These are phyloP conservation scores for Chrysodeixis includens DNA, from an alignment of 2,888 invertebrate species.

Conservation along the genomic window DNA sequence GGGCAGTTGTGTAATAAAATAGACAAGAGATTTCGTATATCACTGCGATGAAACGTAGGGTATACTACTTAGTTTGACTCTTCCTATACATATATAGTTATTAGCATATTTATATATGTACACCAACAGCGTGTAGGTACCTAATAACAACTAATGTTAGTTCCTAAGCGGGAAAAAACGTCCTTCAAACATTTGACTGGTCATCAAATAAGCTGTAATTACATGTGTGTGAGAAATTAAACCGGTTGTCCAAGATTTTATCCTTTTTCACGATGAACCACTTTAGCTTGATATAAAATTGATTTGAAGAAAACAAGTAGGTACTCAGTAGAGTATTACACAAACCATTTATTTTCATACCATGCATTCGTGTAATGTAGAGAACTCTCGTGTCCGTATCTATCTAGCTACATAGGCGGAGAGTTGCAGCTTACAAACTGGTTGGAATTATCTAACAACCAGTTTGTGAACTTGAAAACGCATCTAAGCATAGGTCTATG, in stretches of 20 bases:
- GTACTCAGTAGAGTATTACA: too few species aligned
- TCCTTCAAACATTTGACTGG: not conserved
- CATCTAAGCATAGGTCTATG: not conserved
- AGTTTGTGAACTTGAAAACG: constrained; percentile 5
- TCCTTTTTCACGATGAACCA: not conserved
- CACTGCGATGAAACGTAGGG: too few species aligned
- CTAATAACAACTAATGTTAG: not conserved
- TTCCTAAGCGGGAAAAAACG: not conserved
- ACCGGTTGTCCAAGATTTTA: not conserved
- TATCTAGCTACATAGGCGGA: not conserved
- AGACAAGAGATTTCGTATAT: too few species aligned
- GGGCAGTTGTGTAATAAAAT: too few species aligned
- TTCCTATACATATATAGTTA: too few species aligned
- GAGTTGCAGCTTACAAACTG: not conserved
- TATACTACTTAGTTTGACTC: too few species aligned
- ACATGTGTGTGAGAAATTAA: not conserved
- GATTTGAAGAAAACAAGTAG: not conserved
- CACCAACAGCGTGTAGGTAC: too few species aligned
- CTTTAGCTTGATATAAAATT: not conserved
- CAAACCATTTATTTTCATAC: not conserved
- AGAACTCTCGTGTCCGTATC: too few species aligned
- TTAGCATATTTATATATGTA: too few species aligned
- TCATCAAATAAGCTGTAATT: not conserved
- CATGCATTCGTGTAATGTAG: not conserved
- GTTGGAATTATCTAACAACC: not conserved